Evolutionary conservation across 2,888 invertebrate genomes (phyloP).

Genomic region (Catocala sponsa): DNA sequence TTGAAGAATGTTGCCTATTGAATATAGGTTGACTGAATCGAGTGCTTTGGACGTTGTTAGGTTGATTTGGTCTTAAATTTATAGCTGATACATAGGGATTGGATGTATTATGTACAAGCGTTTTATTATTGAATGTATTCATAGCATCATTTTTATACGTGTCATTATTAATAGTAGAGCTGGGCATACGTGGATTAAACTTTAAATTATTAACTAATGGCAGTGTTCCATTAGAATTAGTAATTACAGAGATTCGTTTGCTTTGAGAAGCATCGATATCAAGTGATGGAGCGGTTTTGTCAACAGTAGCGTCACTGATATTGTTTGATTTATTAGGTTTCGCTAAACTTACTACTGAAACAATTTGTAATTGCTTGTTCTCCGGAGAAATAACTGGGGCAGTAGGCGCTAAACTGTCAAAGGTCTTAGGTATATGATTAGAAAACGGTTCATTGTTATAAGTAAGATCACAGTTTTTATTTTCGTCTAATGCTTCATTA

Average conservation of each 20-base stretch:
- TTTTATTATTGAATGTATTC: background rate
- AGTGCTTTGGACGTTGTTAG: background rate
- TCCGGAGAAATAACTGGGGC: background rate
- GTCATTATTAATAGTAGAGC: too few relatives aligned
- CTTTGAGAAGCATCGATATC: background rate
- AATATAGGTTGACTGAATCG: background rate
- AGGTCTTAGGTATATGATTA: too few relatives aligned
- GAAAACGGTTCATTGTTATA: too few relatives aligned
- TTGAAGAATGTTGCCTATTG: background rate
- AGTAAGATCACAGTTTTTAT: too few relatives aligned
- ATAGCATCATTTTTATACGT: too few relatives aligned
- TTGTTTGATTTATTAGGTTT: background rate
- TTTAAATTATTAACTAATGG: background rate
- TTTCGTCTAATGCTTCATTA: too few relatives aligned
- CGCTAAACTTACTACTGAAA: background rate
- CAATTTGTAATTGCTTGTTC: background rate
- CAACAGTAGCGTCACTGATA: background rate
- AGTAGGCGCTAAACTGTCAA: background rate
- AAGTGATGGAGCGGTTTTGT: background rate
- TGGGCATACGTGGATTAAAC: background rate
- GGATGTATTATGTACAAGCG: slow-evolving; percentile 6
- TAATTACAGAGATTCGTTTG: background rate
- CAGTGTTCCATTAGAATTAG: too few relatives aligned
- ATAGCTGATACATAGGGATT: slow-evolving; percentile 20
- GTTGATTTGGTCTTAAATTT: slow-evolving; percentile 22